Conservation (phyloP, 2,888 invertebrate species). For the Zhuqinia jingwanae region DNA sequence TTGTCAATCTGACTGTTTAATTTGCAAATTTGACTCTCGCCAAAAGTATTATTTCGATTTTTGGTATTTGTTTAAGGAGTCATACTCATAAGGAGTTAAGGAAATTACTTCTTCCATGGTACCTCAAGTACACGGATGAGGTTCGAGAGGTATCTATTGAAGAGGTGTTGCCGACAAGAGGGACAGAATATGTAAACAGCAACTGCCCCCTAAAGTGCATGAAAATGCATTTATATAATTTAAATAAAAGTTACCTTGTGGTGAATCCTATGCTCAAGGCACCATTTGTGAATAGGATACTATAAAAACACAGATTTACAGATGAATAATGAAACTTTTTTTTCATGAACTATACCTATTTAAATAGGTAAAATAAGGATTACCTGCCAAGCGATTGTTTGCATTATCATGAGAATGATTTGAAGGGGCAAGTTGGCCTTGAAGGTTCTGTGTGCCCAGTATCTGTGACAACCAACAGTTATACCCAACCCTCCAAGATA, state of each 20-base stretch:
- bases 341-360: slow-evolving; percentile 5
- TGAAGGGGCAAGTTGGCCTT: slow-evolving; percentile 94
- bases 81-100: too few relatives aligned
- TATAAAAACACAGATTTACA: not conserved
- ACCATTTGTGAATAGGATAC: slow-evolving; percentile 68
- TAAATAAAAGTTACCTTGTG: slow-evolving; percentile 82
- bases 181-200: too few relatives aligned
- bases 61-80: too few relatives aligned
- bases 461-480: slow-evolving; percentile 96
- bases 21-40: too few relatives aligned
- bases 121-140: too few relatives aligned
- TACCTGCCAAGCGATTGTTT: slow-evolving; percentile 54
- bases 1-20: too few relatives aligned
- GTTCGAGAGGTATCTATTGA: too few relatives aligned
- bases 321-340: not conserved
- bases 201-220: too few relatives aligned
- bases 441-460: slow-evolving; percentile 97
- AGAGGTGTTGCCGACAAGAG: too few relatives aligned
- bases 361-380: too few relatives aligned
- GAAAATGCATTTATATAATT: not conserved
- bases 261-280: slow-evolving; percentile 83
- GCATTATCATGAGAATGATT: slow-evolving; percentile 87
- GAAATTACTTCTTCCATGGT: too few relatives aligned
- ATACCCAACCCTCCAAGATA: slow-evolving; percentile 84
- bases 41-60: too few relatives aligned